These are phyloP conservation scores for Pharmacophagus antenor DNA, from an alignment of 2,888 invertebrate species.

Conservation along the genomic window DNA sequence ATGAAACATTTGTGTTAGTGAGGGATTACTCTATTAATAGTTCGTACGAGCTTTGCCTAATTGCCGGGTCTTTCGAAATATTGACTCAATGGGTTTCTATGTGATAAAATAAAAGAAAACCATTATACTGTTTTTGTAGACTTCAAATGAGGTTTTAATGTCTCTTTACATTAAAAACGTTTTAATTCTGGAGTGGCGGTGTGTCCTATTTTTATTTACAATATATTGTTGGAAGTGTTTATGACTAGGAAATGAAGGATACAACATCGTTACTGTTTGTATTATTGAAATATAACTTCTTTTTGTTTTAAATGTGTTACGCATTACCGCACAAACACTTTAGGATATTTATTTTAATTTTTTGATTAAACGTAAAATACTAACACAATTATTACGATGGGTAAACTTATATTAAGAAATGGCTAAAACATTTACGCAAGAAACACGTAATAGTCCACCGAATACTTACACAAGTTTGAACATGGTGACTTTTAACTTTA, in stretches of 20 bases:
- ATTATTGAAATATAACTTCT: not conserved
- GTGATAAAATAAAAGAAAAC: not conserved
- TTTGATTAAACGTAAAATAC: too few relatives aligned
- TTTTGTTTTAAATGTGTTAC: too few relatives aligned
- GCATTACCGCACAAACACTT: too few relatives aligned
- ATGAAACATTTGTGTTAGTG: conserved; percentile 44
- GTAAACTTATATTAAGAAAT: too few relatives aligned
- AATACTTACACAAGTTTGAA: too few relatives aligned
- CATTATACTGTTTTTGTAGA: not conserved
- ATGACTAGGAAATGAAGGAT: too few relatives aligned
- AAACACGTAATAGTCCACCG: too few relatives aligned
- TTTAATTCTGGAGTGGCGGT: not conserved
- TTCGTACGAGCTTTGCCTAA: conserved; percentile 38
- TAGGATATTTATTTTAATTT: not conserved
- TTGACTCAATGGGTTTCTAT: not conserved
- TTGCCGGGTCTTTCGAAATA: conserved; percentile 46
- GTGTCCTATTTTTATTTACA: not conserved
- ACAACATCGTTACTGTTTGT: not conserved
- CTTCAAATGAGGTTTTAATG: not conserved
- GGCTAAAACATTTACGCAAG: too few relatives aligned
- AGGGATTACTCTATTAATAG: conserved; percentile 32
- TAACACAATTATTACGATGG: too few relatives aligned
- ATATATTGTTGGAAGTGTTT: not conserved
- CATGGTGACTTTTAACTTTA: too few relatives aligned
- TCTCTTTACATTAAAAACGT: not conserved